These are phyloP conservation scores for Australoheros facetus DNA, from an alignment of 2,797 vertebrate species.

Conservation along the genomic window DNA sequence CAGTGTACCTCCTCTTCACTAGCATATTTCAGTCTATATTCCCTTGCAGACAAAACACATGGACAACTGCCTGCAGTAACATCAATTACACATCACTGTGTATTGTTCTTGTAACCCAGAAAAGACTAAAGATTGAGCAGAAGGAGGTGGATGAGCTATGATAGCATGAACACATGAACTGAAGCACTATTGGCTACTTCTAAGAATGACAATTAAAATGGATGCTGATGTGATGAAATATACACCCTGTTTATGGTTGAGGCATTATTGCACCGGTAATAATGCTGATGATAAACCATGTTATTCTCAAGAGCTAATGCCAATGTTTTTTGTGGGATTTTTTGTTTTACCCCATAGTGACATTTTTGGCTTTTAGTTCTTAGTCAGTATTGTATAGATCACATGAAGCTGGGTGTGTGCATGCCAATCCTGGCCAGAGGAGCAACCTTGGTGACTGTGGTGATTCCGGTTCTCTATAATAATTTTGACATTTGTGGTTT, in stretches of 20 bases:
- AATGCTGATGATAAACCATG: background rate
- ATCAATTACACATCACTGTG: background rate
- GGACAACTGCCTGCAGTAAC: background rate
- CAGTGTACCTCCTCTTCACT: background rate
- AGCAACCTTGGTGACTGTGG: background rate
- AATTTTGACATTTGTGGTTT: background rate
- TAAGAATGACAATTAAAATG: background rate
- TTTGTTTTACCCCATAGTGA: background rate
- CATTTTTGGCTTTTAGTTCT: background rate
- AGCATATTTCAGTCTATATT: background rate
- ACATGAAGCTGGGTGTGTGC: background rate
- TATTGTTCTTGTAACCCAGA: background rate
- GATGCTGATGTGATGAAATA: slow-evolving; percentile 18
- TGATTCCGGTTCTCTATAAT: background rate
- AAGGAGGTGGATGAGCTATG: background rate
- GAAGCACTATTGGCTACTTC: background rate
- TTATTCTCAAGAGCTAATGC: background rate
- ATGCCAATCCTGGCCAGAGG: background rate
- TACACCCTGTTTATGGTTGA: background rate
- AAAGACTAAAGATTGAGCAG: background rate
- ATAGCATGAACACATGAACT: slow-evolving; percentile 3
- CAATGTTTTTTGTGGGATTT: background rate
- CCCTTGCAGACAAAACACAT: background rate
- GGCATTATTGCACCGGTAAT: background rate
- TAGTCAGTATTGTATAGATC: background rate